Conservation (phyloP, 2,797 vertebrate species). For the Tenualosa ilisha region DNA sequence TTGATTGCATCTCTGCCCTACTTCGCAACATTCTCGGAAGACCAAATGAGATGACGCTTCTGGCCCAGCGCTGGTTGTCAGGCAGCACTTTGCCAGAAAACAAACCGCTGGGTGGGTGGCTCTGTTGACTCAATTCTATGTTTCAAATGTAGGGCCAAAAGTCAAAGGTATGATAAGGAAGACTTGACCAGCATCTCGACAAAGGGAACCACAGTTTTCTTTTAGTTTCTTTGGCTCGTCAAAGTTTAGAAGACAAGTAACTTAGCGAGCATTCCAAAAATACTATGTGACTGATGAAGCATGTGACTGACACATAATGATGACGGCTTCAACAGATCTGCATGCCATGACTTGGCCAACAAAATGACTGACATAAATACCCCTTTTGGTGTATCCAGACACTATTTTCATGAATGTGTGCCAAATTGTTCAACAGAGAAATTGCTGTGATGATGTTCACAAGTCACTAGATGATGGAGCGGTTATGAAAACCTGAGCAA, state of each 20-base stretch:
- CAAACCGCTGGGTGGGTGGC: not conserved
- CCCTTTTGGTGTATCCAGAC: not conserved
- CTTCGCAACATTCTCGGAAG: conserved; percentile 14
- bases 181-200: too few species aligned
- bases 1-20: conserved; percentile 16
- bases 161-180: not conserved
- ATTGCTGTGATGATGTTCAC: too few species aligned
- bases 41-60: not conserved
- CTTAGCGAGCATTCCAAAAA: not conserved
- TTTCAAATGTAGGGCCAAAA: conserved; percentile 7
- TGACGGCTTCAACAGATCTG: not conserved
- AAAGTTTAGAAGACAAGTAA: not conserved
- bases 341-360: not conserved
- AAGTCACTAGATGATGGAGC: too few species aligned
- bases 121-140: not conserved
- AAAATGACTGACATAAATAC: too few species aligned
- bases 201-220: too few species aligned
- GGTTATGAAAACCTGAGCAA: too few species aligned
- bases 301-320: not conserved
- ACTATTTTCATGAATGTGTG: too few species aligned
- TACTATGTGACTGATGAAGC: not conserved
- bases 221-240: not conserved
- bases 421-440: too few species aligned
- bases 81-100: not conserved
- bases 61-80: not conserved